These are phyloP conservation scores for Drosophila nannoptera DNA, from an alignment of 1,140 invertebrate species.

Conservation along the genomic window DNA sequence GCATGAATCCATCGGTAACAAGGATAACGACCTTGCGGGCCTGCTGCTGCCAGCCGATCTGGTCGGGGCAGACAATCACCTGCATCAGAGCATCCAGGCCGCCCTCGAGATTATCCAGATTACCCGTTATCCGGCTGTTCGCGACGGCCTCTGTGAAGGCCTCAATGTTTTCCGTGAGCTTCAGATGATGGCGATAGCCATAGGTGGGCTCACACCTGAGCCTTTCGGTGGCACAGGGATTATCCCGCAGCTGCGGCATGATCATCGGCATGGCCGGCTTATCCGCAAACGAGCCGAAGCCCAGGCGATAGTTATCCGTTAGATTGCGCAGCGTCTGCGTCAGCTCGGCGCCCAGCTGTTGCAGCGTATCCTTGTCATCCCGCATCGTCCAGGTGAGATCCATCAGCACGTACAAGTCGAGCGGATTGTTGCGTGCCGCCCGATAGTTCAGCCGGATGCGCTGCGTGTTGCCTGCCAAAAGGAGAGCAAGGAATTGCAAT, in stretches of 20 bases:
- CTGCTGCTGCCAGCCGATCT: slow-evolving; percentile 82
- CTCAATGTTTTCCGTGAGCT: slow-evolving; percentile 82
- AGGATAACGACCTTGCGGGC: slow-evolving; percentile 83
- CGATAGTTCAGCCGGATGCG: slow-evolving; percentile 81
- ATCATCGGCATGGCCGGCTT: slow-evolving; percentile 90
- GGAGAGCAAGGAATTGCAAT: background rate
- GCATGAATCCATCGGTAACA: slow-evolving; percentile 83
- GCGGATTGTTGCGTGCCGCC: slow-evolving; percentile 89
- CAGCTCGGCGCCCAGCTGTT: slow-evolving; percentile 85
- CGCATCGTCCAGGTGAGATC: slow-evolving; percentile 94
- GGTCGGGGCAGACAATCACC: slow-evolving; percentile 90
- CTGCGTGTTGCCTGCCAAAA: slow-evolving; percentile 80
- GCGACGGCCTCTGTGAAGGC: slow-evolving; percentile 82
- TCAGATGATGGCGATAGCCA: slow-evolving; percentile 85
- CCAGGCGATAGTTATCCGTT: slow-evolving; percentile 90
- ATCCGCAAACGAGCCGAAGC: slow-evolving; percentile 92
- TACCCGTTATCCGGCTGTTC: slow-evolving; percentile 90
- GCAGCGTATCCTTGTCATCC: slow-evolving; percentile 90
- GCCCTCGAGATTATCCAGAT: slow-evolving; percentile 98
- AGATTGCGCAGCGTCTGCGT: slow-evolving; percentile 84
- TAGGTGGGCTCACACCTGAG: slow-evolving; percentile 83
- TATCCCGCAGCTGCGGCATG: slow-evolving; percentile 79
- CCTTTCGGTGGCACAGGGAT: slow-evolving; percentile 81
- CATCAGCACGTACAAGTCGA: slow-evolving; percentile 96
- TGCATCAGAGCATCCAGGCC: slow-evolving; percentile 99